A percentile compares a stretch with the other conserved stretches of the same genome.
phyloP scores from a whole-genome alignment of 1,140 invertebrate genomes.

The Drosophila eugracilis region DNA sequence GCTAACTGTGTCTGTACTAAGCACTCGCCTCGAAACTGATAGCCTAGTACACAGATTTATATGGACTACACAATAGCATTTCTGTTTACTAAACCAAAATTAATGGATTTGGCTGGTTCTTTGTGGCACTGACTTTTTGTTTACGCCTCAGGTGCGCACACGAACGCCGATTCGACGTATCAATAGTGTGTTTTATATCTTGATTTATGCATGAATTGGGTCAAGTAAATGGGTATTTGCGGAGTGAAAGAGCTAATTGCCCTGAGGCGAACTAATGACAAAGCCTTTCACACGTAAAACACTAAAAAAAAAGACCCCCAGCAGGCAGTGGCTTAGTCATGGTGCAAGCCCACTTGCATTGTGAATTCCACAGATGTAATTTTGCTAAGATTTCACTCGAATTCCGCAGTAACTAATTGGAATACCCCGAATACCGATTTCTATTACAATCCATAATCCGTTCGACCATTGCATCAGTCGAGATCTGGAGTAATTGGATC shows the following conservation, averaged over 20 bases:
- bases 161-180: conserved; percentile 29
- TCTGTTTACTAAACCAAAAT: conserved; percentile 59
- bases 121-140: conserved; percentile 25
- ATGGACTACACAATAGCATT: conserved; percentile 22
- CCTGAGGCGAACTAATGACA: conserved; percentile 36
- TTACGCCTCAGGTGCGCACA: conserved; percentile 37
- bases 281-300: conserved; percentile 58
- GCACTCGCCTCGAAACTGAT: conserved; percentile 40
- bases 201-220: conserved; percentile 30
- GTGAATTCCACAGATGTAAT: conserved; percentile 36
- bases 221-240: conserved; percentile 25
- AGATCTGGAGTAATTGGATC: conserved; percentile 23
- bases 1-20: conserved; percentile 15
- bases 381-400: conserved; percentile 17
- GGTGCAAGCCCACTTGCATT: conserved; percentile 37
- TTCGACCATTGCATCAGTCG: conserved; percentile 29
- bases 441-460: conserved; percentile 32
- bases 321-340: conserved; percentile 44
- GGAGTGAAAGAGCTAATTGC: conserved; percentile 46
- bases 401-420: conserved; percentile 25
- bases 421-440: conserved; percentile 32
- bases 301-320: background rate
- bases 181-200: conserved; percentile 45
- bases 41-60: conserved; percentile 29
- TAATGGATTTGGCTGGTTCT: conserved; percentile 62